phyloP scores from a whole-genome alignment of 2,797 vertebrate genomes.

The Erethizon dorsatum region DNA sequence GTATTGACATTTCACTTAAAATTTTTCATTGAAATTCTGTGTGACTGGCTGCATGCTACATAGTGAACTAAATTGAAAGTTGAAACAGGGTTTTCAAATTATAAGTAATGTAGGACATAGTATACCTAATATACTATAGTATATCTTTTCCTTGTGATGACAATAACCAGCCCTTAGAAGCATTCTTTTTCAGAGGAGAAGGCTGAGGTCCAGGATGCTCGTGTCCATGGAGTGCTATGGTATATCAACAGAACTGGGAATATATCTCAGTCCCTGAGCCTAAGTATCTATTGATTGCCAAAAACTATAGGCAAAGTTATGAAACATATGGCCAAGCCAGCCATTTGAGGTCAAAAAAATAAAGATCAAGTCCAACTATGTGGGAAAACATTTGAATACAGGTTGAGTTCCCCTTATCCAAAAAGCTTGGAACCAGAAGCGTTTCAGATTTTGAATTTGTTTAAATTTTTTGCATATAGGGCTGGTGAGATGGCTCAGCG shows the following conservation, averaged over 20 bases:
- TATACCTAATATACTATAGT: not conserved
- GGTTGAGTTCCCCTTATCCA: not conserved
- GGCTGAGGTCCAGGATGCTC: not conserved
- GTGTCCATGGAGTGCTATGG: not conserved
- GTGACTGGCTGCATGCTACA: not conserved
- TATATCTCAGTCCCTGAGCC: not conserved
- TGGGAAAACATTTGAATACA: not conserved
- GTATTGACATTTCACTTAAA: slow-evolving; percentile 4
- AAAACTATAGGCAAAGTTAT: not conserved
- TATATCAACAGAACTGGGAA: not conserved
- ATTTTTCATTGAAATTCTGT: not conserved
- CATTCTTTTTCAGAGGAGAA: not conserved
- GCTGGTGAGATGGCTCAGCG: too few relatives aligned
- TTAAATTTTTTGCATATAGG: too few relatives aligned
- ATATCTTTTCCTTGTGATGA: not conserved
- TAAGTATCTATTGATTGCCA: not conserved
- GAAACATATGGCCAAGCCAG: not conserved
- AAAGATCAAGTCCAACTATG: not conserved
- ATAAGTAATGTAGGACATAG: not conserved
- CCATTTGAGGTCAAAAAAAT: not conserved
- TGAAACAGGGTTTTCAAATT: not conserved
- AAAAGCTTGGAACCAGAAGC: not conserved
- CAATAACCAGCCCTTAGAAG: not conserved
- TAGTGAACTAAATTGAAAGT: not conserved
- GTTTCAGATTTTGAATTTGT: not conserved